Percentiles rank a stretch among this genome's conserved stretches.
These are phyloP conservation scores for Pachyuromys duprasi DNA, from an alignment of 2,797 vertebrate genomes.

Conservation along the genomic window DNA sequence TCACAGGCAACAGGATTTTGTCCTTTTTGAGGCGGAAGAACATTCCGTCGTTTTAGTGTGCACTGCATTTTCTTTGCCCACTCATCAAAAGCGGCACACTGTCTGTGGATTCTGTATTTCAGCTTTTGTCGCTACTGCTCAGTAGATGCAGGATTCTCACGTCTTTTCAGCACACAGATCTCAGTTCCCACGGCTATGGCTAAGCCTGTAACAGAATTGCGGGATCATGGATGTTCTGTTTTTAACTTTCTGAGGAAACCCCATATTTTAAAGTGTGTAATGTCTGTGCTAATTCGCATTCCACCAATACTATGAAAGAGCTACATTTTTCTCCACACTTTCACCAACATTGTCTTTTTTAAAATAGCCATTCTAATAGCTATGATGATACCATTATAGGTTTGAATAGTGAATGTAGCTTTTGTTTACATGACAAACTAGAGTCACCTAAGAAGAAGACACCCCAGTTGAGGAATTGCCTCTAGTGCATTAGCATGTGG, in stretches of 20 bases:
- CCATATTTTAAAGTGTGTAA: neutral
- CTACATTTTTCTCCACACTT: neutral
- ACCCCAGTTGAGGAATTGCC: neutral
- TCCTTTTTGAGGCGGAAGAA: neutral
- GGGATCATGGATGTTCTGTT: neutral
- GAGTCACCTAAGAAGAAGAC: neutral
- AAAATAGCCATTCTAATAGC: neutral
- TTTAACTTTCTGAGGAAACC: neutral
- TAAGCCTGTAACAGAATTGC: too few relatives aligned
- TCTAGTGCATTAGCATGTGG: neutral
- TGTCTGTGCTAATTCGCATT: neutral
- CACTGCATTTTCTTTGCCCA: neutral
- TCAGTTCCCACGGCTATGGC: neutral
- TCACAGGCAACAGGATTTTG: neutral
- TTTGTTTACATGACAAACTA: neutral
- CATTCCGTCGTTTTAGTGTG: neutral
- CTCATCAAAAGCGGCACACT: neutral
- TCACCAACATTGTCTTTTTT: neutral
- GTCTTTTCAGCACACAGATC: neutral
- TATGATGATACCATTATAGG: too few relatives aligned
- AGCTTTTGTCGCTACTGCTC: neutral
- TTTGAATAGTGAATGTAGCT: neutral
- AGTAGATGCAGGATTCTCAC: neutral
- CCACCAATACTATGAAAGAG: neutral
- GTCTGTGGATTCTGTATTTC: neutral